Evolutionary conservation across 2,113 vertebrate species (phyloP).

Genomic region (Oostethus manadensis): DNA sequence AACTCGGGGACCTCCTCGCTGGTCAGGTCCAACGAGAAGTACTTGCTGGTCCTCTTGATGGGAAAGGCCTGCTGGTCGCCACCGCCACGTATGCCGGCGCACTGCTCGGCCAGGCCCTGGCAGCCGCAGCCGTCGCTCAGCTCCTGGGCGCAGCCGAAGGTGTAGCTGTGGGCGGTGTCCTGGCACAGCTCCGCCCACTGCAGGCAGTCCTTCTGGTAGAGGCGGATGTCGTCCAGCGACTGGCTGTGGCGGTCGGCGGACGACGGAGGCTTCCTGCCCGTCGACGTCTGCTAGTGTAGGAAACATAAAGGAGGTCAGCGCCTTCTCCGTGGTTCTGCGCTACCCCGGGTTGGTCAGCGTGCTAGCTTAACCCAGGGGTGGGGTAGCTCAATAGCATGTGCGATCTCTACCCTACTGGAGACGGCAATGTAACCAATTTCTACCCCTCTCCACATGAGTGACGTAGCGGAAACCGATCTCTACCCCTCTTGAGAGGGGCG

Average conservation of each 20-base stretch:
- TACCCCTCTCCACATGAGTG: too few species aligned
- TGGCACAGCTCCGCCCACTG: conserved; percentile 89
- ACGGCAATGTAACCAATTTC: too few species aligned
- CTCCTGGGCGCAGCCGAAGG: conserved; percentile 89
- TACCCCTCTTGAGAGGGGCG: too few species aligned
- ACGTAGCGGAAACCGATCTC: too few species aligned
- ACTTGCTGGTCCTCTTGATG: conserved; percentile 96
- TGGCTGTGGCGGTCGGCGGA: conserved; percentile 94
- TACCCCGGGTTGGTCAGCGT: too few species aligned
- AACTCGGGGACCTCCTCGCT: conserved; percentile 93
- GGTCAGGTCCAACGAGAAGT: conserved; percentile 94
- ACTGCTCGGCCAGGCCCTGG: conserved; percentile 86
- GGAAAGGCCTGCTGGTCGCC: conserved; percentile 77
- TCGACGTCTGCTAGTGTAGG: conserved; percentile 59
- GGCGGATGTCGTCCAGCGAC: conserved; percentile 91
- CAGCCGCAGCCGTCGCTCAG: conserved; percentile 76
- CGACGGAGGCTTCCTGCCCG: conserved; percentile 83
- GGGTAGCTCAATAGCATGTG: too few species aligned
- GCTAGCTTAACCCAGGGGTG: too few species aligned
- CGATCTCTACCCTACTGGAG: too few species aligned
- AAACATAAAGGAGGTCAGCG: neutral
- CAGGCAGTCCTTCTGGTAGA: conserved; percentile 92
- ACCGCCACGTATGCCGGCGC: conserved; percentile 78
- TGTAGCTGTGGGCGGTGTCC: conserved; percentile 96
- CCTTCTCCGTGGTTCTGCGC: too few species aligned